Conservation (phyloP, 2,113 vertebrate genomes). For the Otus sunia region DNA sequence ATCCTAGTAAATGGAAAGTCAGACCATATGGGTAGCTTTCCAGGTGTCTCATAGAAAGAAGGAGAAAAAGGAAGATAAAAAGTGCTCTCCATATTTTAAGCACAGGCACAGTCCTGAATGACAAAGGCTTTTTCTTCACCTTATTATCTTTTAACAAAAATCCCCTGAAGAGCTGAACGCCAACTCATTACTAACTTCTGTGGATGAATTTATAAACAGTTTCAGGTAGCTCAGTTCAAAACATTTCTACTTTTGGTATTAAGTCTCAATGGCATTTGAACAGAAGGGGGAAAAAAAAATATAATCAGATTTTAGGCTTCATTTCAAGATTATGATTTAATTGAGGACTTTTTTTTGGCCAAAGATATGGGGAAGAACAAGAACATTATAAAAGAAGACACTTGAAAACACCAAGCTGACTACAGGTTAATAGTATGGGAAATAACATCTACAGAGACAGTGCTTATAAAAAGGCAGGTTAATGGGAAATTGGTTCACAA, state of each 20-base stretch:
- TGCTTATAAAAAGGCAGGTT: not conserved
- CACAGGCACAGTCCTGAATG: not conserved
- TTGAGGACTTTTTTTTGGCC: not conserved
- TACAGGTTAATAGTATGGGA: not conserved
- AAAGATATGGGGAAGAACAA: not conserved
- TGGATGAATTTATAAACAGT: not conserved
- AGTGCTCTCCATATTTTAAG: not conserved
- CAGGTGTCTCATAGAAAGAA: not conserved
- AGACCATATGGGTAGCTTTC: not conserved
- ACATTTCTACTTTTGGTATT: not conserved
- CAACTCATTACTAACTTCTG: conserved; percentile 2
- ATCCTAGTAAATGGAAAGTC: not conserved
- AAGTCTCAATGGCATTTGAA: not conserved
- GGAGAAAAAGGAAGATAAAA: not conserved
- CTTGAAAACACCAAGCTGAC: not conserved
- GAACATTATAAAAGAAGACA: not conserved
- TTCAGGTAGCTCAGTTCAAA: not conserved
- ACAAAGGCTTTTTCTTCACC: not conserved
- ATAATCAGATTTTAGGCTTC: not conserved
- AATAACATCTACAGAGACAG: not conserved
- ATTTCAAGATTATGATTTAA: not conserved
- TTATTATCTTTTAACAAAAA: conserved; percentile 10
- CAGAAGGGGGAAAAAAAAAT: not conserved
- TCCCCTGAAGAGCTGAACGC: not conserved
- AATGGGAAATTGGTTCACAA: not conserved